Evolutionary conservation across 1,140 invertebrate genomes (phyloP), one percentile per base, ranked within the genome.

Genomic region (Orussus abietinus): DNA sequence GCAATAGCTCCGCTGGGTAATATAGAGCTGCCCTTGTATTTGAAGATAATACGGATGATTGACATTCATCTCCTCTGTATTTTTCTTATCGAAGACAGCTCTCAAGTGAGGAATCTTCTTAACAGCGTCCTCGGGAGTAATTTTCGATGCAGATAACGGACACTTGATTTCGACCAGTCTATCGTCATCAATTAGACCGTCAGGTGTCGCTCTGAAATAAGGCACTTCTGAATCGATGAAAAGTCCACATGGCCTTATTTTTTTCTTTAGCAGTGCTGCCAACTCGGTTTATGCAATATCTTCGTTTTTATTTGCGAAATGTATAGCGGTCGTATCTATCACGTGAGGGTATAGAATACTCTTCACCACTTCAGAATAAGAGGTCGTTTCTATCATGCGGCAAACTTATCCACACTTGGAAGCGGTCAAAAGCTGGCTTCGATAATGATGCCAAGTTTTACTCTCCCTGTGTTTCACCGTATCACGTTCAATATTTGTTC

Each of bases 121-220:
- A n/a, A 53, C 37, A 11, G 44, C 55, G 17, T 58, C 46, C 11
- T 45, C 17, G 4, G 45, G 46, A 32, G 20, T 40, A 1, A 14
- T 14, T 17, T 55, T 18, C 29, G 38, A 25, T n/a, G 51, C 62
- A 14, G 38, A 41, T 13, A 42, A 41, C 15, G 65, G 65, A 49
- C 66, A 69, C 47, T 72, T 72, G 11, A 64, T 42, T 60, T 68
- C 59, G 1, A 67, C 20, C 5, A 64, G 25, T 3, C 55, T 49
- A 38, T 62, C 55, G 15, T 62, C 38, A 17, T 53, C 53, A 19
- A 69, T 47, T 2, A 75, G 36, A 10, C 72, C 70, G 57, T 76
- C 69, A 5, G 71, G 70, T 5, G 59, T 54, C 12, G 66, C 67
- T 20, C 51, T 70, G 12, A 76, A 42, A 38, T 47, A 66, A 7